Percentiles rank a stretch among this genome's conserved stretches.
phyloP scores from a whole-genome alignment of 2,113 vertebrate genomes.

The Vidua macroura region DNA sequence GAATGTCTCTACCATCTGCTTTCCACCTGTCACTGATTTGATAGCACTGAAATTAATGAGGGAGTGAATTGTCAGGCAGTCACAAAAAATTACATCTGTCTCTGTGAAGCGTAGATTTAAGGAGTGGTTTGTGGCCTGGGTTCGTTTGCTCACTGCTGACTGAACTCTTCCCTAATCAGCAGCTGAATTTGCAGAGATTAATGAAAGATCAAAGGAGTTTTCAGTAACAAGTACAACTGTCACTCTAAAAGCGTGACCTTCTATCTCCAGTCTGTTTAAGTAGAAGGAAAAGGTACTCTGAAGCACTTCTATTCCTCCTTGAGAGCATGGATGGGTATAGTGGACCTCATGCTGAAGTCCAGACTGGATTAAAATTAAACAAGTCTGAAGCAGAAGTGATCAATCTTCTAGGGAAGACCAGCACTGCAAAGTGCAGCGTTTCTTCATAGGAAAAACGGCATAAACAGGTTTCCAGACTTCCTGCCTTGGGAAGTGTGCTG shows the following conservation, averaged over 20 bases:
- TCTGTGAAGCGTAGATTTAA: not conserved
- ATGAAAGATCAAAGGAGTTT: slow-evolving; percentile 11
- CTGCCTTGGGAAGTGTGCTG: not conserved
- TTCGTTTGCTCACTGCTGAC: not conserved
- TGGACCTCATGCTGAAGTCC: not conserved
- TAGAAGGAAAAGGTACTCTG: not conserved
- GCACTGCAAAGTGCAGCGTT: not conserved
- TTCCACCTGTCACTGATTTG: not conserved
- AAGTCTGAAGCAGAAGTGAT: not conserved
- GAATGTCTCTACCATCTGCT: not conserved
- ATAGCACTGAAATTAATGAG: not conserved
- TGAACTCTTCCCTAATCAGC: not conserved
- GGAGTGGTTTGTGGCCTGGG: slow-evolving; percentile 17
- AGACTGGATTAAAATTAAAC: not conserved
- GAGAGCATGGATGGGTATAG: not conserved
- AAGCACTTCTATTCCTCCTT: not conserved
- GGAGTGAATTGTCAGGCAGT: slow-evolving; percentile 28
- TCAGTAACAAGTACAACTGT: not conserved
- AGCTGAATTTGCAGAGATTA: slow-evolving; percentile 24
- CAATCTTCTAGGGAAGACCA: not conserved
- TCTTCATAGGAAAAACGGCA: not conserved
- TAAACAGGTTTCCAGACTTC: not conserved
- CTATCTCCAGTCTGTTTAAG: not conserved
- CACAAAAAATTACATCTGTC: slow-evolving; percentile 12
- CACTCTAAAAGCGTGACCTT: not conserved